A percentile compares a stretch with the other conserved stretches of the same genome.
phyloP scores from a whole-genome alignment of 2,113 vertebrate genomes.

The Donacobius atricapilla region DNA sequence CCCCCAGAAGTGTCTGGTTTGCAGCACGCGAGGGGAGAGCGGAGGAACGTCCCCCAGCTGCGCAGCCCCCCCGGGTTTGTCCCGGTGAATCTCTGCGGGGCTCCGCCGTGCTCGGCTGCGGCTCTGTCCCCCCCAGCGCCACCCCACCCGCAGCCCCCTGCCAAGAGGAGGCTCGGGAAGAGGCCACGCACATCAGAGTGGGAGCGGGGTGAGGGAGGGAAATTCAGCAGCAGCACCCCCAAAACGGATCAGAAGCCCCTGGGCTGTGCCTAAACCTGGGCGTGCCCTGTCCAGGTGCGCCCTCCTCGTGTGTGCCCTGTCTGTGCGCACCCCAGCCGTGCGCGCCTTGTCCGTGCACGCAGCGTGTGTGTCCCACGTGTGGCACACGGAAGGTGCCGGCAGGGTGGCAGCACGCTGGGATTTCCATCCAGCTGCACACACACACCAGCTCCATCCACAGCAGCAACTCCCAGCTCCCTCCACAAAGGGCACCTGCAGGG shows the following conservation, averaged over 20 bases:
- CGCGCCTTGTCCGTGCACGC: rapidly evolving
- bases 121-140: not conserved
- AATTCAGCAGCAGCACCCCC: not conserved
- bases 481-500: rapidly evolving
- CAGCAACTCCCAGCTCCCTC: rapidly evolving
- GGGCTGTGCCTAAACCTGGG: rapidly evolving
- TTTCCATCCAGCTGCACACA: rapidly evolving
- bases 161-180: not conserved
- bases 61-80: not conserved
- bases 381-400: rapidly evolving
- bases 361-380: rapidly evolving
- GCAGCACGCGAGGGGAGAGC: no score
- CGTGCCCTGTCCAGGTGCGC: rapidly evolving
- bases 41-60: not conserved
- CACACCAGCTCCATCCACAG: rapidly evolving
- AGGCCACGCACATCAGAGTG: rapidly evolving
- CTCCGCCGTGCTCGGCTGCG: not conserved
- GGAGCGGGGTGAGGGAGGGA: rapidly evolving
- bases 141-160: not conserved
- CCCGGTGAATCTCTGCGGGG: not conserved
- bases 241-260: not conserved
- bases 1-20: not conserved
- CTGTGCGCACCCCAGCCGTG: not conserved
- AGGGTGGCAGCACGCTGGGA: rapidly evolving
- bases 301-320: not conserved